Evolutionary conservation across 2,113 vertebrate genomes (phyloP).

Genomic region (Phalacrocorax pelagicus): DNA sequence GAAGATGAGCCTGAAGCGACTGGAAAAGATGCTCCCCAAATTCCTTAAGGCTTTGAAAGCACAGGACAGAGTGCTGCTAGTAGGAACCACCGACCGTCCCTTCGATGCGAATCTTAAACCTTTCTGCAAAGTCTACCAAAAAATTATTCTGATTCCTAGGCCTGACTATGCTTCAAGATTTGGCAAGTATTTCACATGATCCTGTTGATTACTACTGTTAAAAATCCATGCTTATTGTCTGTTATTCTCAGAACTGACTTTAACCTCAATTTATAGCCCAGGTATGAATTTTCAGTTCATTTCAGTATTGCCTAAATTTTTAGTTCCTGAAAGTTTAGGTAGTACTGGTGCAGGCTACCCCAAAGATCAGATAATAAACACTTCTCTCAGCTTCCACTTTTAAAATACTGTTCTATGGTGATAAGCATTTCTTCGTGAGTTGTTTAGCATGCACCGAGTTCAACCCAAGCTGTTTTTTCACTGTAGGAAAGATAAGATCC

Average conservation of each 20-base stretch:
- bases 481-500: neutral
- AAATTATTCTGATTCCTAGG: slow-evolving; percentile 81
- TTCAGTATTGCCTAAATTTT: neutral
- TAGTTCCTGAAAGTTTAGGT: neutral
- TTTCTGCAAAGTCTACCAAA: slow-evolving; percentile 80
- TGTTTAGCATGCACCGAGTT: neutral
- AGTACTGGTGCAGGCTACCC: too few species aligned
- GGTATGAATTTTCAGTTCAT: neutral
- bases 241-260: neutral
- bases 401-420: neutral
- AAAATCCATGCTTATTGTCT: rapidly evolving
- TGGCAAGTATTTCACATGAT: slow-evolving; percentile 62
- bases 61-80: slow-evolving; percentile 79
- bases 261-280: too few species aligned
- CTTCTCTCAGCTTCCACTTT: neutral
- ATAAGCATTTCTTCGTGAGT: neutral
- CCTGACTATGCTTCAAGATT: slow-evolving; percentile 85
- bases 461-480: neutral
- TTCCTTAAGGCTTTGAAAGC: slow-evolving; percentile 77
- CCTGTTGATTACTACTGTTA: rapidly evolving
- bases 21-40: slow-evolving; percentile 78
- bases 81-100: slow-evolving; percentile 80
- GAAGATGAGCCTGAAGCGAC: slow-evolving; percentile 75
- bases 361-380: neutral
- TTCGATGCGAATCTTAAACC: slow-evolving; percentile 77